Base-by-base conservation (phyloP, 2,797 vertebrate species). In the Eospalax fontanierii region DNA sequence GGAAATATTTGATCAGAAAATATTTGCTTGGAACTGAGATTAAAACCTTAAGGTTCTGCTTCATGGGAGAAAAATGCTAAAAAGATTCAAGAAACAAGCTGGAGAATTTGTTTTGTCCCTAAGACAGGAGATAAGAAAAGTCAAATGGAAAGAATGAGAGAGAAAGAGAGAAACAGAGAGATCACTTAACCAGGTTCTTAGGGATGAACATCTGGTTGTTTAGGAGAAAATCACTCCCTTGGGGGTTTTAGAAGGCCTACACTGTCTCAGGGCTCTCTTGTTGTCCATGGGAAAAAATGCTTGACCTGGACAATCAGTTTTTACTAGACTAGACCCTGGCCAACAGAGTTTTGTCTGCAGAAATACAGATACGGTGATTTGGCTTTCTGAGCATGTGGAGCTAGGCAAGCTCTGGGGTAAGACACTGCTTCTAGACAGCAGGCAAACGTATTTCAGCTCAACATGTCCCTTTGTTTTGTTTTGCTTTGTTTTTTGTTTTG, bases 61-160 rank as follows among this genome's bases (percentile, higher is more conserved):
- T 95, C 65, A 66, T 38, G 21, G 40, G 30, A 83, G 30, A 90
- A 87, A 88, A 84, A 74, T n/a, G 21, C n/a, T 87, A 68, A 83
- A 43, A 63, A 89, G 33, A 35, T 83, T 68, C 38, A 87, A 83
- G 38, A 86, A n/a, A 12, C 24, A 86, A 93, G 33, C 11, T 61
- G 40, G 59, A 50, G 16, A n/a, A 78, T 89, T 66, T 66, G 26
- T 66, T 95, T 85, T 68, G 24, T 30, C 66, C 66, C 78, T 86
- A 74, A 93, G 24, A 76, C 59, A 65, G 28, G 59, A 63, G 33
- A 59, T 18, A 6, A 65, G 24, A 65, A 65, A 28, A 46, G 26
- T 6, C 40, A 28, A 46, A 30, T 46, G 11, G 26, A 26, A 26
- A 30, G 6, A 35, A 40, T 15, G 66, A 90, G 79, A 66, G 43